Base-by-base conservation (phyloP, 30 jellyfish, hydroid and myxozoan species). In the Aurelia sp. region DNA sequence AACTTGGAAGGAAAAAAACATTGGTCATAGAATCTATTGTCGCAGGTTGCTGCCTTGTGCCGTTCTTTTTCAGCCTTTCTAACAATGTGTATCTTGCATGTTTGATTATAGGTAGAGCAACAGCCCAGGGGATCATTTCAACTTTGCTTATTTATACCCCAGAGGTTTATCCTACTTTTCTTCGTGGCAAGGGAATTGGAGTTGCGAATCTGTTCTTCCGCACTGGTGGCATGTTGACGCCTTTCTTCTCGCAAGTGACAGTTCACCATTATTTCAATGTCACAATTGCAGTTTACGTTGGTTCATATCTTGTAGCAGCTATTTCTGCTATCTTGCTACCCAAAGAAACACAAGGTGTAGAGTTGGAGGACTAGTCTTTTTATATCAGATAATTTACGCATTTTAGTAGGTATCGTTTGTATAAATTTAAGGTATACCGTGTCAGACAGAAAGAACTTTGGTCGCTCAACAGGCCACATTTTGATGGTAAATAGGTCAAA, bases 81-180 rank as follows among this genome's bases (percentile, higher is more conserved):
- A n/a, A 52, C 60, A 27, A 53, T 35, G 89, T 62, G 17, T n/a
- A 47, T 31, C 53, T 86, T 33, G 50, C 84, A 0, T 24, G 62
- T 20, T 19, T 86, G 72, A 27, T 86, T 70, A 40, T 86, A 17
- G 96, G 90, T 41, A 63, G 90, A 70, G 96, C 96, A 2, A 19
- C 80, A 3, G 80, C 85, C 8, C 96, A 86, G 66, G 93, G 93
- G 9, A 48, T 84, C 19, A 84, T 84, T 15, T 84, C 93, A 41
- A 52, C 93, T 1, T 87, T 84, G 48, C 86, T 84, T 19, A 70
- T 78, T 21, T 89, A 89, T 85, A 89, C 97, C 17, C 92, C 97
- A 30, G 97, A 89, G 61, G 97, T 89, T 8, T 89, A 89, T 52
- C 97, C 97, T 13, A 89, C 92, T 4, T 79, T 66, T 71, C 90